These are phyloP conservation scores for Laspeyria flexula DNA, from an alignment of 2,888 invertebrate genomes.

Conservation along the genomic window DNA sequence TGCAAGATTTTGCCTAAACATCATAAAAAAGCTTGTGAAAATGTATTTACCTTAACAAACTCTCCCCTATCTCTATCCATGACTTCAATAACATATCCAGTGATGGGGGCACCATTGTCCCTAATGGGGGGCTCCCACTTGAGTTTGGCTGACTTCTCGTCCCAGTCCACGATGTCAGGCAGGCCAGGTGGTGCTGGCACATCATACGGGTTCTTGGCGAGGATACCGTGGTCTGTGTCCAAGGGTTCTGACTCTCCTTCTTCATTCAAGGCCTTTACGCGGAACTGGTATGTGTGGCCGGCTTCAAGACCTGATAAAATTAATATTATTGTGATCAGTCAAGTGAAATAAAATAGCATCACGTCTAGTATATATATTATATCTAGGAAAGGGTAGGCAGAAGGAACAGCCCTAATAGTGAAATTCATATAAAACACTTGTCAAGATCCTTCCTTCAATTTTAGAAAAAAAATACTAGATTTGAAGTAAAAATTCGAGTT, in stretches of 20 bases:
- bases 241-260: conserved; percentile 99
- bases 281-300: conserved; percentile 98
- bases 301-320: conserved; percentile 91
- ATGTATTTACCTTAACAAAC: conserved; percentile 88
- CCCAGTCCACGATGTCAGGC: conserved; percentile 96
- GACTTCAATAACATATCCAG: conserved; percentile 96
- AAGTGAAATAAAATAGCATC: too few species aligned
- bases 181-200: conserved; percentile 95
- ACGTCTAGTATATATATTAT: too few species aligned
- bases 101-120: conserved; percentile 97
- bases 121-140: conserved; percentile 96
- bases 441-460: too few species aligned
- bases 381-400: too few species aligned
- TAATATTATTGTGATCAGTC: too few species aligned
- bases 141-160: conserved; percentile 95
- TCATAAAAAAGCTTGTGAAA: not conserved
- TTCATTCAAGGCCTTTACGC: conserved; percentile 98
- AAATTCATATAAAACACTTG: too few species aligned
- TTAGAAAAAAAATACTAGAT: too few species aligned
- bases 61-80: conserved; percentile 95
- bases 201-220: conserved; percentile 99
- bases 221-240: conserved; percentile 93
- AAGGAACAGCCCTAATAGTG: too few species aligned
- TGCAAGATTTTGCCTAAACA: too few species aligned
- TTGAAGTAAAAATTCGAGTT: too few species aligned